Evolutionary conservation across 2,888 invertebrate genomes (phyloP).

Genomic region (Oasisia sp.): DNA sequence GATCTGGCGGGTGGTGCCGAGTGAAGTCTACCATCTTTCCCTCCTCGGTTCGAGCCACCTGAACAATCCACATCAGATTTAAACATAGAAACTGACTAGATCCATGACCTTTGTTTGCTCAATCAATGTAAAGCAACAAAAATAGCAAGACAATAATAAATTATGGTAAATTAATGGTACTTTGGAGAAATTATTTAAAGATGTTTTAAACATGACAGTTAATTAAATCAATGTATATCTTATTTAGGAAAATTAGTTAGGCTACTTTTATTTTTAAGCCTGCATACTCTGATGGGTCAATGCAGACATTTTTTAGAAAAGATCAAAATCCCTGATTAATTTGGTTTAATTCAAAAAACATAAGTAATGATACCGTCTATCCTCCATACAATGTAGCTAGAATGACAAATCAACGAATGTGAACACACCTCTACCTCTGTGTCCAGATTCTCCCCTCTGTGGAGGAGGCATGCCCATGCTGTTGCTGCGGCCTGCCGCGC

Average conservation of each 20-base stretch:
- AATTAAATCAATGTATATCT: no score
- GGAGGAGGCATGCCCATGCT: conserved; percentile 70
- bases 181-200: no score
- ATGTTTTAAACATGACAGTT: no score
- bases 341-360: not conserved
- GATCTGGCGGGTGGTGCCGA: conserved; percentile 27
- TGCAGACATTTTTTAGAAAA: no score
- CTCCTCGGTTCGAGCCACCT: conserved; percentile 14
- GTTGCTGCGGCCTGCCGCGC: conserved; percentile 23
- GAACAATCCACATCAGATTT: not conserved
- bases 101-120: not conserved
- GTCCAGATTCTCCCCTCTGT: conserved; percentile 88
- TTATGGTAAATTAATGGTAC: no score
- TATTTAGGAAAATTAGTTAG: no score
- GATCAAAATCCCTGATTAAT: not conserved
- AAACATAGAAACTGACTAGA: not conserved
- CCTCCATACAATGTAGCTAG: not conserved
- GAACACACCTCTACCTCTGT: conserved; percentile 76
- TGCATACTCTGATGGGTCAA: no score
- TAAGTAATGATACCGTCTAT: not conserved
- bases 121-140: not conserved
- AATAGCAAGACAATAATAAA: not conserved
- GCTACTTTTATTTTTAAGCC: no score
- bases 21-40: conserved; percentile 30
- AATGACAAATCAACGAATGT: not conserved